phyloP scores from a whole-genome alignment of 2,797 vertebrate genomes.

The Enteromius fasciolatus region DNA sequence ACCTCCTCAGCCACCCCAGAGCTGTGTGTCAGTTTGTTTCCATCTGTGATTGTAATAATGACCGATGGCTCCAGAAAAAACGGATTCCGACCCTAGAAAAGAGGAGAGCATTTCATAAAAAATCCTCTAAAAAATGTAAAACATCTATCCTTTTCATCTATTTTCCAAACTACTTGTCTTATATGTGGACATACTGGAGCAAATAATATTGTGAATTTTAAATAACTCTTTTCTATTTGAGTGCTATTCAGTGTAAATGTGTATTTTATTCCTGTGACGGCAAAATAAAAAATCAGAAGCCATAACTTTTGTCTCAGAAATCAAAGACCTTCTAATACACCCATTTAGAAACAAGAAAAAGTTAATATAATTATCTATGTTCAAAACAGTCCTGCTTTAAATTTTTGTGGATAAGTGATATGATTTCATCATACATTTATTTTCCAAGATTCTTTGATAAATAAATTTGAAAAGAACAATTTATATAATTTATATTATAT shows the following conservation, averaged over 20 bases:
- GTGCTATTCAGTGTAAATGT: not conserved
- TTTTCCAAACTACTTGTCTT: not conserved
- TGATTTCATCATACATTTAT: not conserved
- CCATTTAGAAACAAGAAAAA: not conserved
- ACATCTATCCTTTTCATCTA: not conserved
- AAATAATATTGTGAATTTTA: not conserved
- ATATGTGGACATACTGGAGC: not conserved
- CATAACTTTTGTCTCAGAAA: not conserved
- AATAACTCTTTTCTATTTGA: not conserved
- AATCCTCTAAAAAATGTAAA: not conserved
- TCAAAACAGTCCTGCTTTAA: too few species aligned
- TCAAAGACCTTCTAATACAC: not conserved
- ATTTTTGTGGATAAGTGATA: not conserved
- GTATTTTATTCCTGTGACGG: not conserved
- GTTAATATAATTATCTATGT: not conserved
- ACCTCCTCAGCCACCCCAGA: slow-evolving; percentile 96
- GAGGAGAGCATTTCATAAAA: not conserved
- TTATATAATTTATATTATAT: not conserved
- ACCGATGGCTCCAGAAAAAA: slow-evolving; percentile 98
- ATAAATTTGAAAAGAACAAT: not conserved
- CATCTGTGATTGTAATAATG: slow-evolving; percentile 99
- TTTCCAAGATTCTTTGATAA: not conserved
- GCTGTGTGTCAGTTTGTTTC: slow-evolving; percentile 95
- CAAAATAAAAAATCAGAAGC: not conserved
- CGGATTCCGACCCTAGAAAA: slow-evolving; percentile 90